Percentiles rank a stretch among this genome's conserved stretches.
Evolutionary conservation across 2,113 vertebrate species (phyloP).

Genomic region (Eulemur macaco): DNA sequence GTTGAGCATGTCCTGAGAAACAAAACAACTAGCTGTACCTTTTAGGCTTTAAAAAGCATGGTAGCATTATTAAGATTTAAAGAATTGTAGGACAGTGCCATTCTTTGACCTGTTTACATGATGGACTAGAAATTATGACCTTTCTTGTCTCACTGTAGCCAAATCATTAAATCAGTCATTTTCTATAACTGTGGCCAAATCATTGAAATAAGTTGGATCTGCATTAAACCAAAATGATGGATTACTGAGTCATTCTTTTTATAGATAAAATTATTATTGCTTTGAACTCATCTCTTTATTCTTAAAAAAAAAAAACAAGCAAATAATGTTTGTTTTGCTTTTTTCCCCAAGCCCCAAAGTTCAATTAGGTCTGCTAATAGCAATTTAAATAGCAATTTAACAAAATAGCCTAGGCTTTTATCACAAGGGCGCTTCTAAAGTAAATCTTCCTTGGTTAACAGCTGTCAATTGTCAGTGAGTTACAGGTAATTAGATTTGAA

Average conservation of each 20-base stretch:
- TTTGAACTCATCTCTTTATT: constrained; percentile 47
- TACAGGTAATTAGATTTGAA: constrained; percentile 70
- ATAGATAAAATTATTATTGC: constrained; percentile 9
- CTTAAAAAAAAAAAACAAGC: not conserved
- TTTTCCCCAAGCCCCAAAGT: not conserved
- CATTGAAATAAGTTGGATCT: not conserved
- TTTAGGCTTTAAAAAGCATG: not conserved
- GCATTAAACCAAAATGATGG: not conserved
- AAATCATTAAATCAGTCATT: not conserved
- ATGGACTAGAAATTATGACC: not conserved
- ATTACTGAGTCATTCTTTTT: not conserved
- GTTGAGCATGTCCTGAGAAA: not conserved
- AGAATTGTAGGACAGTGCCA: not conserved
- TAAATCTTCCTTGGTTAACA: constrained; percentile 53
- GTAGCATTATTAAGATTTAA: not conserved
- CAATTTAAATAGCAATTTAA: constrained; percentile 60
- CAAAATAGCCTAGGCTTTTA: not conserved
- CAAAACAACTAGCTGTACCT: not conserved
- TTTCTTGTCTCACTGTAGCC: not conserved
- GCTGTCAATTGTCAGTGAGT: constrained; percentile 59
- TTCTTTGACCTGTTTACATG: constrained; percentile 3
- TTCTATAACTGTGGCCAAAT: not conserved
- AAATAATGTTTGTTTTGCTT: not conserved
- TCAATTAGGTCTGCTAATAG: constrained; percentile 20
- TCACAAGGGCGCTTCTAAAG: not conserved